Base-by-base conservation (phyloP, 2,888 invertebrate species). In the Cartodere bifasciata region DNA sequence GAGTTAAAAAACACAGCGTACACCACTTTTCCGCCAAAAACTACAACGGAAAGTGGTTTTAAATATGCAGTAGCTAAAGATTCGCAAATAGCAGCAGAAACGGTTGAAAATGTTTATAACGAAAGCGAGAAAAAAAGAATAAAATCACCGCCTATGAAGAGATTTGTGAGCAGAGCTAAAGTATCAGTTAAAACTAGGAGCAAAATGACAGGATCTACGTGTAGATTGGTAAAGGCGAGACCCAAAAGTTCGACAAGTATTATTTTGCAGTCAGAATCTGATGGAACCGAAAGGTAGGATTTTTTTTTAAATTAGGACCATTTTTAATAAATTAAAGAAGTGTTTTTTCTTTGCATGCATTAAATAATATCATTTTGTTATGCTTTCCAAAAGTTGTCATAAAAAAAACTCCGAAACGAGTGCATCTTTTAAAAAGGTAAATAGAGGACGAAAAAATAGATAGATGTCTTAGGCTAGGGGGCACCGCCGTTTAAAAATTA, bases 1-100 rank as follows among this genome's bases (percentile, higher is more conserved):
- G 44, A 51, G 28, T 42, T 57, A 21, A 50, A 49, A 36, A 50
- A 48, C 20, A 30, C 41, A 33, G 29, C 36, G 10, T 42, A 40
- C 15, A 29, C 29, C 10, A 40, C 38, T 23, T 12, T 34, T 21
- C 44, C 39, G 29, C 23, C 28, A 3, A 44, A 42, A 25, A 25
- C 33, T 14, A 36, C 38, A 33, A 21, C 31, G 12, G 24, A 28
- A 20, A 24, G 11, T 7, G 16, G 25, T n/a, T 15, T 27, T 20
- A 29, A 29, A 29, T 25, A 34, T 12, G 26, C 14, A 14, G 29
- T 24, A 26, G 27, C 25, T 10, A 26, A 24, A 10, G 29, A 34
- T 7, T 12, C 4, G 10, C 11, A 16, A 10, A 34, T 20, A 29
- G 11, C 22, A 4, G 13, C 10, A 13, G 22, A 30, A 15, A 11